phyloP scores from a whole-genome alignment of 2,113 vertebrate species.

The Tragelaphus scriptus region DNA sequence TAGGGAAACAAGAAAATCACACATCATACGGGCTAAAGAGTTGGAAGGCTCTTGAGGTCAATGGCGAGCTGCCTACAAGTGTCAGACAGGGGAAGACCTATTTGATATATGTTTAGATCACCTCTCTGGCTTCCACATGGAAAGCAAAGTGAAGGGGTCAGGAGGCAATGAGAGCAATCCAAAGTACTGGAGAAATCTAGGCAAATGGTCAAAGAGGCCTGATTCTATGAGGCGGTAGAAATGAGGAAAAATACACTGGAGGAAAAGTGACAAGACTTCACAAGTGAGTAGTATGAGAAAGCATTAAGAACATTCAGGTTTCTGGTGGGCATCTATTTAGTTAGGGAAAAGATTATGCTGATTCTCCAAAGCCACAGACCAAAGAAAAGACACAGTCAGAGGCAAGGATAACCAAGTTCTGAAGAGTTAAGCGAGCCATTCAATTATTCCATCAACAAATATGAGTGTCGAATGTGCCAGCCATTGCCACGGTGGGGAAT shows the following conservation, averaged over 20 bases:
- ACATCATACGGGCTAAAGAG: not conserved
- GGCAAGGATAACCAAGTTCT: not conserved
- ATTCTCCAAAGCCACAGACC: not conserved
- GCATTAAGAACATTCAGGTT: not conserved
- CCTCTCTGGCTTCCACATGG: not conserved
- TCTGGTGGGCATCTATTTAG: not conserved
- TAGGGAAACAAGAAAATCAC: not conserved
- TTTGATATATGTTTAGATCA: not conserved
- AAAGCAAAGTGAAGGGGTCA: not conserved
- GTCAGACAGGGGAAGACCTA: not conserved
- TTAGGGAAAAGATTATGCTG: not conserved
- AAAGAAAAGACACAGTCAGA: not conserved
- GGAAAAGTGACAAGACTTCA: not conserved
- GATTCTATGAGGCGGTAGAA: not conserved
- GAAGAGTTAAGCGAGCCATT: not conserved
- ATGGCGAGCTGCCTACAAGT: not conserved
- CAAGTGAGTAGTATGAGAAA: not conserved
- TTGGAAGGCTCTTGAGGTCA: not conserved
- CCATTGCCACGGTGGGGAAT: not conserved
- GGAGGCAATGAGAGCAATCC: not conserved
- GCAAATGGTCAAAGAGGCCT: not conserved
- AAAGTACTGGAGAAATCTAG: not conserved
- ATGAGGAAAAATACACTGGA: not conserved
- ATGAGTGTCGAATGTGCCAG: not conserved
- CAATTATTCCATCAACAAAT: not conserved